Evolutionary conservation across 2,113 vertebrate genomes (phyloP).

Genomic region (Gambusia holbrooki): DNA sequence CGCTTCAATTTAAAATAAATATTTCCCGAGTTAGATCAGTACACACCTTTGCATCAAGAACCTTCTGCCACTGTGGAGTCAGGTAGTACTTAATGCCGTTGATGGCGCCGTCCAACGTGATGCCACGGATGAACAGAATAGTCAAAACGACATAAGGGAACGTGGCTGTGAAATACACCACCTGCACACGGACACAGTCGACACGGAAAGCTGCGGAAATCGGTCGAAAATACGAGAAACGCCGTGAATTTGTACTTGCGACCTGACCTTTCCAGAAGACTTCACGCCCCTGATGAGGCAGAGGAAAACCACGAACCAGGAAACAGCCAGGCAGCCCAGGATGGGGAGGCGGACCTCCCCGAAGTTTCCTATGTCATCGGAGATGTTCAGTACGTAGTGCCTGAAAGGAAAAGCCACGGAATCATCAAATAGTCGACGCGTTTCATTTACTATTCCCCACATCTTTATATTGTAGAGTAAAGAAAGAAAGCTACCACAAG

Average conservation of each 20-base stretch:
- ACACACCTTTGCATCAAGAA: slow-evolving; percentile 94
- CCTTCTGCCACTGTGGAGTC: slow-evolving; percentile 97
- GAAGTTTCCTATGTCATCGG: slow-evolving; percentile 92
- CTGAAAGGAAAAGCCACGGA: slow-evolving; percentile 64
- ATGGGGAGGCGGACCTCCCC: slow-evolving; percentile 93
- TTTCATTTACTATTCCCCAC: not conserved
- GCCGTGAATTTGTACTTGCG: not conserved
- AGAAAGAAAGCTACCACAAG: not conserved
- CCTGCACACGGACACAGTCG: slow-evolving; percentile 74
- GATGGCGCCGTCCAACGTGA: slow-evolving; percentile 93
- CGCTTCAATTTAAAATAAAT: not conserved
- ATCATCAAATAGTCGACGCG: too few relatives aligned
- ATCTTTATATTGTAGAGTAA: not conserved
- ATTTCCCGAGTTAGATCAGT: not conserved
- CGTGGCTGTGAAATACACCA: slow-evolving; percentile 98
- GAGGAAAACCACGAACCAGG: slow-evolving; percentile 97
- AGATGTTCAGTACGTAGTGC: slow-evolving; percentile 91
- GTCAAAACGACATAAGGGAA: slow-evolving; percentile 97
- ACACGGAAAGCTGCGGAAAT: slow-evolving; percentile 7
- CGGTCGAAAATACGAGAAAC: not conserved
- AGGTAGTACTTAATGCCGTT: slow-evolving; percentile 95
- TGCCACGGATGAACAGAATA: slow-evolving; percentile 95
- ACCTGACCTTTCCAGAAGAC: slow-evolving; percentile 94
- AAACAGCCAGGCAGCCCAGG: slow-evolving; percentile 91
- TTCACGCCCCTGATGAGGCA: slow-evolving; percentile 97